Evolutionary conservation across 2,797 vertebrate species (phyloP), one percentile per base, ranked within the genome.

Genomic region (Melanotaenia pygmaea): DNA sequence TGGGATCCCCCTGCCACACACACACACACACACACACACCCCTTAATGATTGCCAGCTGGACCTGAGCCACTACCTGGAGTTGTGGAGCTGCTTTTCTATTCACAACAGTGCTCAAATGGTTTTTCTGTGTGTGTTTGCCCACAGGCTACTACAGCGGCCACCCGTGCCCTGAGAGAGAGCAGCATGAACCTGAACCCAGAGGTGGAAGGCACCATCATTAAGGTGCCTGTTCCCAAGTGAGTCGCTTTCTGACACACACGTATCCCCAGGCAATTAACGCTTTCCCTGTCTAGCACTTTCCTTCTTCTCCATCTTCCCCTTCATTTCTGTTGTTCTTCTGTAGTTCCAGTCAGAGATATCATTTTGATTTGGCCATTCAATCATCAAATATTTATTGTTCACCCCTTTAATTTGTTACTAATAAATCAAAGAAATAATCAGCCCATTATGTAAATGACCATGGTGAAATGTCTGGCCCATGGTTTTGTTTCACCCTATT

Each of bases 181-280:
- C 83, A 95, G 95, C 91, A 98, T 99, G 97, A 97, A 97, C 93
- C 94, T 99, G 86, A 99, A 98, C 94, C 98, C 98, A 58, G 97
- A 99, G 93, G 94, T 95, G 78, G 97, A 99, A 26, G 97, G 97
- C 83, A 93, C 90, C 0, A 84, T 98, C 91, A 98, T 99, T 93
- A 97, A 94, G 88, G 96, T 99, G 82, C 95, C 97, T 5, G 79
- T 98, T 90, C 97, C 98, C 70, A 97, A 95, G 98, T 99, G 94
- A 98, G 97, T 96, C 22, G 64, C 74, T 77, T 62, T 77, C 70
- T 45, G 13, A 63, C 74, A 76, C 70, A 68, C 65, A 70, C 64
- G 77, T 70, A 34, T 72, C 56, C 58, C 85, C 13, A 67, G 56
- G 76, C 65, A 61, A 67, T 16, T 67, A 81, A 60, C 7, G 1